Conservation (phyloP, 2,888 invertebrate genomes). For the Sthenelais limicola region DNA sequence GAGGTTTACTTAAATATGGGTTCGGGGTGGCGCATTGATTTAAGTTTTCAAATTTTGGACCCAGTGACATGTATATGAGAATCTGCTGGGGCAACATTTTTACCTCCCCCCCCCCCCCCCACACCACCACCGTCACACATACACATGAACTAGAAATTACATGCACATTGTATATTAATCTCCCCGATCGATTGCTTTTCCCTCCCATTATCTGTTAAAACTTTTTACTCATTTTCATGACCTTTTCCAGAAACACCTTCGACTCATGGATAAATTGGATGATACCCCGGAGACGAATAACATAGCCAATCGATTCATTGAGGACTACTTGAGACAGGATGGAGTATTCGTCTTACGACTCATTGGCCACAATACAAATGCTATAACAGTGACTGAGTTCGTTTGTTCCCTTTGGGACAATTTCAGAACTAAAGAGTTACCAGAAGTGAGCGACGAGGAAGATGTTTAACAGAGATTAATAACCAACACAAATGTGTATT, state of each 20-base stretch:
- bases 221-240: not conserved
- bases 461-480: not conserved
- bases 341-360: conserved; percentile 71
- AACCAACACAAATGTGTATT: no score
- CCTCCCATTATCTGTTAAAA: not conserved
- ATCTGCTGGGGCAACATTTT: no score
- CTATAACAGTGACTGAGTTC: conserved; percentile 71
- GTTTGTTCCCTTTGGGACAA: conserved; percentile 71
- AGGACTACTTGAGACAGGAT: conserved; percentile 70
- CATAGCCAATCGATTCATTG: conserved; percentile 55
- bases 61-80: no score
- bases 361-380: conserved; percentile 72
- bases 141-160: not conserved
- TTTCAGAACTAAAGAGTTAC: conserved; percentile 53
- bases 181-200: not conserved
- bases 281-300: conserved; percentile 60
- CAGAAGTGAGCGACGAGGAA: not conserved
- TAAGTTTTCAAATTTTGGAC: no score
- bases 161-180: not conserved
- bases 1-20: no score
- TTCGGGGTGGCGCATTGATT: no score
- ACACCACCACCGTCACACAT: not conserved
- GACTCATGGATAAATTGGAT: conserved; percentile 45
- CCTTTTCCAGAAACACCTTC: conserved; percentile 61
- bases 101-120: no score